Conservation (phyloP, 30 jellyfish, hydroid and myxozoan genomes). For the Turritopsis rubra region DNA sequence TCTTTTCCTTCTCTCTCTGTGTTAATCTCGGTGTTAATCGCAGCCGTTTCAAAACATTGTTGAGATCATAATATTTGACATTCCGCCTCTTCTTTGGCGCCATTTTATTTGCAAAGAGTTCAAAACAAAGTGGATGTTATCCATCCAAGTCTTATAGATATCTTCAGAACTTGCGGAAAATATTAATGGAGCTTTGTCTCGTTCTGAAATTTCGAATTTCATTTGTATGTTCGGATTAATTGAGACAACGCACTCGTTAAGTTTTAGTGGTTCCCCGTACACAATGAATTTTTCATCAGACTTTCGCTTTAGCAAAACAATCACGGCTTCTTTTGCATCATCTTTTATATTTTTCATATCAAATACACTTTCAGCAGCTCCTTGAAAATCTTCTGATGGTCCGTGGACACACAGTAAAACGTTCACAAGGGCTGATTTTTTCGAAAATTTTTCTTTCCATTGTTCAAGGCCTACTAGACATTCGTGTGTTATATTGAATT, state of each 20-base stretch:
- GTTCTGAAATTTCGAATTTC: conserved; percentile 66
- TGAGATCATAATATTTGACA: conserved; percentile 77
- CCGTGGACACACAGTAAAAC: conserved; percentile 44
- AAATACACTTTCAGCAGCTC: neutral
- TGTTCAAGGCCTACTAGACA: conserved; percentile 33
- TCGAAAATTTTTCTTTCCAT: conserved; percentile 48
- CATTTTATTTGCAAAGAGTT: conserved; percentile 50
- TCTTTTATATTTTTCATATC: neutral
- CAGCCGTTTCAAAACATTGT: neutral
- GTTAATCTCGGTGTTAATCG: neutral
- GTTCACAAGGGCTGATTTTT: conserved; percentile 36
- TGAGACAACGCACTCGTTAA: conserved; percentile 7
- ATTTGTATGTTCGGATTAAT: conserved; percentile 27
- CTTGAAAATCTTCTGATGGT: conserved; percentile 32
- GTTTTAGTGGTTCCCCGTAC: conserved; percentile 31
- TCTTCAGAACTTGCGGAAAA: conserved; percentile 47
- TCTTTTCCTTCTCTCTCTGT: no score
- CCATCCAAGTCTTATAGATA: conserved; percentile 46
- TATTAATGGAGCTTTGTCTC: conserved; percentile 41
- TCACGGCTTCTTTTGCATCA: conserved; percentile 73
- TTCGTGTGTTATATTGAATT: conserved; percentile 41
- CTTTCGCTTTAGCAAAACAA: conserved; percentile 51
- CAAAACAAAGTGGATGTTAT: conserved; percentile 30
- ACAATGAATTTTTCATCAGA: conserved; percentile 39
- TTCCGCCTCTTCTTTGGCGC: conserved; percentile 76